A percentile compares a stretch with the other conserved stretches of the same genome.
Conservation (phyloP, 1,140 invertebrate genomes). For the Phymorhynchus buccinoides region DNA sequence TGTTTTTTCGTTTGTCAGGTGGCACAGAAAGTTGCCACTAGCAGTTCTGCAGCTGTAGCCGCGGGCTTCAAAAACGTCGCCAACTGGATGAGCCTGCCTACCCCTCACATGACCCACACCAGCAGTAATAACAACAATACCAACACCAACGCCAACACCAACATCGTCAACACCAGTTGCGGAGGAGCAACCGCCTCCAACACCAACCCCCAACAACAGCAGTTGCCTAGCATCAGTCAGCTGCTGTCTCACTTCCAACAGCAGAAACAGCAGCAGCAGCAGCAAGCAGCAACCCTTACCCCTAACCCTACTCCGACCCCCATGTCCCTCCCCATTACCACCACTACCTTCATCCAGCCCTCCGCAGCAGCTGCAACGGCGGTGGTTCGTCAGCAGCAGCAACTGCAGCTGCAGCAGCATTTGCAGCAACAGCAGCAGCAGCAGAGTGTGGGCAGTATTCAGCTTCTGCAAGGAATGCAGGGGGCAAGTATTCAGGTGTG, state of each 20-base stretch:
- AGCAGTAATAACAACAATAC: constrained; percentile 15
- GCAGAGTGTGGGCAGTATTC: constrained; percentile 23
- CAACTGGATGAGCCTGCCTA: constrained; percentile 39
- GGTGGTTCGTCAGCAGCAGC: constrained; percentile 31
- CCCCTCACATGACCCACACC: constrained; percentile 21
- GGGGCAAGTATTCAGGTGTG: constrained; percentile 25
- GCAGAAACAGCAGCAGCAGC: constrained; percentile 54
- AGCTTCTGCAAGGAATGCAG: neutral
- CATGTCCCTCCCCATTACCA: too few species aligned
- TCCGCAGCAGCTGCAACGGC: constrained; percentile 20
- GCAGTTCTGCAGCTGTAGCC: neutral
- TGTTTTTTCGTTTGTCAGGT: neutral
- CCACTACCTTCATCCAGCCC: constrained; percentile 31
- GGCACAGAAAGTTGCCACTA: constrained; percentile 24
- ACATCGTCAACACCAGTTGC: constrained; percentile 22
- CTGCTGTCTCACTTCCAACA: constrained; percentile 58
- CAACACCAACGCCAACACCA: constrained; percentile 27
- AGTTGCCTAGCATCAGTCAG: constrained; percentile 59
- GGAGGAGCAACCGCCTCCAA: neutral
- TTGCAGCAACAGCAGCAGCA: constrained; percentile 36
- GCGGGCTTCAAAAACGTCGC: constrained; percentile 37
- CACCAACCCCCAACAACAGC: neutral
- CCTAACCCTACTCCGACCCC: too few species aligned
- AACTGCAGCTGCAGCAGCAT: constrained; percentile 41
- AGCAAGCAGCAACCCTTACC: too few species aligned